Base-by-base conservation (phyloP, 2,888 invertebrate species). In the Tiphia femorata region DNA sequence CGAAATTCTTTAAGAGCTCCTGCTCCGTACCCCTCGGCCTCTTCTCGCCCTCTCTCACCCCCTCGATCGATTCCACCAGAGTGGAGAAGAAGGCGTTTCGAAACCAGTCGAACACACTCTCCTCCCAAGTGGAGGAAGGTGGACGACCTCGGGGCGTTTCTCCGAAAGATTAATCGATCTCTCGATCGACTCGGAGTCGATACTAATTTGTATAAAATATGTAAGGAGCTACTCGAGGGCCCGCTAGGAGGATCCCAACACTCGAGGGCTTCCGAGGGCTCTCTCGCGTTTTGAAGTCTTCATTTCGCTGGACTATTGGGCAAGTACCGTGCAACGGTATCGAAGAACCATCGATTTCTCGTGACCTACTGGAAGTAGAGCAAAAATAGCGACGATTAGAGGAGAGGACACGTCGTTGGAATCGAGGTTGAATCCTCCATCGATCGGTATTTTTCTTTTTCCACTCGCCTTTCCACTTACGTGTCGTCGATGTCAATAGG, bases 111-210 rank as follows among this genome's bases (percentile, higher is more conserved):
- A n/a, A n/a, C n/a, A n/a, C n/a, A n/a, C n/a, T n/a, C n/a, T n/a
- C n/a, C n/a, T 33, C 33, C 12, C 33, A 14, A 33, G 14, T 33
- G 33, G 16, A 43, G 29, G 37, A 21, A 35, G 56, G 52, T 56
- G 46, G 47, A 53, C 52, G 52, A 47, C 52, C 56, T 33, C 38
- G 42, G 35, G n/a, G n/a, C n/a, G n/a, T n/a, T n/a, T n/a, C n/a
- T n/a, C 27, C 46, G 7, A 2, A 12, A 53, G 41, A 58, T 49
- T 54, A 59, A 68, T 62, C 54, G 49, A 57, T 58, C 61, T 67
- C 55, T 61, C 59, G 56, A 29, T 37, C 48, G 55, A 12, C 55
- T 25, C 6, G 25, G 25, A 6, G 8, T 25, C 8, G 25, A 25
- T 6, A 25, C 6, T 25, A 25, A 25, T 25, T 25, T 8, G 25